Evolutionary conservation across 2,888 invertebrate genomes (phyloP), one percentile per base, ranked within the genome.

Genomic region (Ypsolopha scabrella): DNA sequence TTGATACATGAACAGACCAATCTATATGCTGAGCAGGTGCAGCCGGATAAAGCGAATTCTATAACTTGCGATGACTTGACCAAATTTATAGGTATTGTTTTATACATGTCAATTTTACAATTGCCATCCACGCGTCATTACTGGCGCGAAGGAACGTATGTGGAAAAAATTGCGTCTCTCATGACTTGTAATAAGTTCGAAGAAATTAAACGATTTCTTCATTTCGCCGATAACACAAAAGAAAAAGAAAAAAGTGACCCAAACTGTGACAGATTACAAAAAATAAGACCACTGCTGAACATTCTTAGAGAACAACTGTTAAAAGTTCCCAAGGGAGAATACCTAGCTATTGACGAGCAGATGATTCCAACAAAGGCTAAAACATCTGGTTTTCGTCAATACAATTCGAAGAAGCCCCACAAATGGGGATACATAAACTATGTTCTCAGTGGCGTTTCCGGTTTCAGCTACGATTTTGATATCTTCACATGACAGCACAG

Each of bases 81-180:
- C 0, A 51, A 58, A 54, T 59, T 60, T 57, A 55, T 59, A 41
- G 60, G 59, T 7, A 46, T 57, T 46, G 6, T 57, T 13, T 54
- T 60, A 46, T 57, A 57, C 34, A 61, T 60, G 58, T 61, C 58
- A 33, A 52, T 58, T 10, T 54, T 61, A n/a, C 59, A 60, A 9
- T 51, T 59, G 6, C 58, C 60, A 37, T 43, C 56, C 11, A 61
- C 57, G n/a, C 54, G 58, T 11, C 56, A 55, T 41, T 61, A 62
- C 47, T 62, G 62, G 60, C 9, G 46, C 3, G 57, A 58, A 36
- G 55, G 56, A 1, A 57, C 56, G 1, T 56, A 52, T 45, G 39
- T 58, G 14, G 55, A 57, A 56, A 55, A 58, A 47, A 55, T 60
- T 4, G 55, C 55, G 41, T 52, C 46, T 38, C 24, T 2, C 7